These are phyloP conservation scores for Lichenostomus cassidix DNA, from an alignment of 2,113 vertebrate species.

Conservation along the genomic window DNA sequence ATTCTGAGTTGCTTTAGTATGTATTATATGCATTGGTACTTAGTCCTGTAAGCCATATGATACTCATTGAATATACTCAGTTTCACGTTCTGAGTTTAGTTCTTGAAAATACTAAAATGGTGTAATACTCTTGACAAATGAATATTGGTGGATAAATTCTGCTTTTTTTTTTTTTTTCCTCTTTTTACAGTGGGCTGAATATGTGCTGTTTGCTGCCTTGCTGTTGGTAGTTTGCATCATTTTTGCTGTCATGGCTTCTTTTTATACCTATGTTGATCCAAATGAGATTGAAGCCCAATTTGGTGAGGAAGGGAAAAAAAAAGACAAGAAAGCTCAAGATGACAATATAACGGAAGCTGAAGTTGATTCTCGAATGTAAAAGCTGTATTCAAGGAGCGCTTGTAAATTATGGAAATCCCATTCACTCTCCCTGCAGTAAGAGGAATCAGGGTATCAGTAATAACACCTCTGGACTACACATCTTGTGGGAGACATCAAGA, in stretches of 20 bases:
- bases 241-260: constrained; percentile 90
- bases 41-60: background rate
- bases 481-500: background rate
- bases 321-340: background rate
- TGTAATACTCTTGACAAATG: background rate
- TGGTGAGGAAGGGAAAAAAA: constrained; percentile 56
- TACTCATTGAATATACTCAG: background rate
- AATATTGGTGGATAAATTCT: background rate
- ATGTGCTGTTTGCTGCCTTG: constrained; percentile 87
- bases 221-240: constrained; percentile 85
- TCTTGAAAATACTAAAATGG: background rate
- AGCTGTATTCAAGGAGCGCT: background rate
- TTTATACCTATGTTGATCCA: constrained; percentile 91
- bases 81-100: background rate
- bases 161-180: background rate
- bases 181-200: constrained; percentile 88
- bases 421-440: background rate
- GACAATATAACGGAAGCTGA: background rate
- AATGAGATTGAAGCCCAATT: constrained; percentile 85
- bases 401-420: background rate
- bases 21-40: background rate
- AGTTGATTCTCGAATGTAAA: constrained; percentile 69
- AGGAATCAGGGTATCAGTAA: background rate
- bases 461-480: background rate
- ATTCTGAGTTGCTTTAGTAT: background rate